Percentiles rank a stretch among this genome's conserved stretches.
These are phyloP conservation scores for Marcusenius ussheri DNA, from an alignment of 2,113 vertebrate genomes.

Conservation along the genomic window DNA sequence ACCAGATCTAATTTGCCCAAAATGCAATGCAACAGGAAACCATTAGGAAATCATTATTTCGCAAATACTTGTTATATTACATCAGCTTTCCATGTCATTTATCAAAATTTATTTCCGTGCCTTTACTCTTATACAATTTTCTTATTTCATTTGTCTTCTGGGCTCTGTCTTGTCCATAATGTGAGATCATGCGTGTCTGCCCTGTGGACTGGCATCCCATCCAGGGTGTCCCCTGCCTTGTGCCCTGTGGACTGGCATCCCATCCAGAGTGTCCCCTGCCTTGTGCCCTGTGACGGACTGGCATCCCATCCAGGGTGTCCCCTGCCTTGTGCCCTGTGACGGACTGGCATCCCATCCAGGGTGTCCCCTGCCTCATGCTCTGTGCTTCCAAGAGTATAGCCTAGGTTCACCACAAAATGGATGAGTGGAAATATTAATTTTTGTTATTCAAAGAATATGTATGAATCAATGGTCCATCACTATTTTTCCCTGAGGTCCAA, in stretches of 20 bases:
- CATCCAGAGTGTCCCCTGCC: not conserved
- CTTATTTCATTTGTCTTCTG: not conserved
- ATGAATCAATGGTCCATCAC: not conserved
- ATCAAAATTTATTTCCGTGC: not conserved
- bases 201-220: not conserved
- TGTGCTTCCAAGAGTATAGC: not conserved
- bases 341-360: too few relatives aligned
- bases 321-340: not conserved
- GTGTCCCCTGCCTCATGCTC: not conserved
- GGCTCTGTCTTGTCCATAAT: not conserved
- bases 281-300: not conserved
- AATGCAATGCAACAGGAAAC: not conserved
- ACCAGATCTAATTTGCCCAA: not conserved
- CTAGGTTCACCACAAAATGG: not conserved
- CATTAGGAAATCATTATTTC: not conserved
- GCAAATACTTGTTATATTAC: not conserved
- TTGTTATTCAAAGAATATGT: not conserved
- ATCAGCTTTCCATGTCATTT: not conserved
- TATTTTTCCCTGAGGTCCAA: not conserved
- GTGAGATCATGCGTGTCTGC: not conserved
- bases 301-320: not conserved
- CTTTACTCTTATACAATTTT: not conserved
- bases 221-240: not conserved
- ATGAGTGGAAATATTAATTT: not conserved
- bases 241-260: not conserved